Conservation (phyloP, 2,888 invertebrate species). For the Timema cristinae region DNA sequence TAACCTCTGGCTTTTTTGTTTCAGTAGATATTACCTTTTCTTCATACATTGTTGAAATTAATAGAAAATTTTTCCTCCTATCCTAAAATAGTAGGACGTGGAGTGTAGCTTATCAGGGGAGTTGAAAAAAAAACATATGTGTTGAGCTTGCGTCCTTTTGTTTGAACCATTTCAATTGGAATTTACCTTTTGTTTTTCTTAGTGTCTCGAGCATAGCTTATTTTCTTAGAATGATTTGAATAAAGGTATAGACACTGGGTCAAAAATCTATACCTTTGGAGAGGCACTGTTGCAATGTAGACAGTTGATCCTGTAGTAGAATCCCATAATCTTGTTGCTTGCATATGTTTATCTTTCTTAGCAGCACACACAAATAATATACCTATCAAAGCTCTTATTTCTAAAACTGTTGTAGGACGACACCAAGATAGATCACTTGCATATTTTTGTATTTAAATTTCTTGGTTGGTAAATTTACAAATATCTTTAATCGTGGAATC, state of each 20-base stretch:
- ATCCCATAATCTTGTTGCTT: too few relatives aligned
- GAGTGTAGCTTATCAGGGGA: too few relatives aligned
- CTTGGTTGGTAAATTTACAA: neutral
- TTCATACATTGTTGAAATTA: slow-evolving; percentile 29
- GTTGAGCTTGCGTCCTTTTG: too few relatives aligned
- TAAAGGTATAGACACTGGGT: too few relatives aligned
- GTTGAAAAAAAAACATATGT: too few relatives aligned
- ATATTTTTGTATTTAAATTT: slow-evolving; percentile 3
- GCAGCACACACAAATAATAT: neutral
- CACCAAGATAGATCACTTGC: too few relatives aligned
- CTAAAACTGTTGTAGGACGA: neutral
- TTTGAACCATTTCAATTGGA: neutral
- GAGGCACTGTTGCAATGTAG: too few relatives aligned
- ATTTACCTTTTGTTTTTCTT: neutral
- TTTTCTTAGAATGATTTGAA: too few relatives aligned
- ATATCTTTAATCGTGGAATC: neutral
- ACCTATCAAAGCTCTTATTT: neutral
- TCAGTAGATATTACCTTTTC: neutral
- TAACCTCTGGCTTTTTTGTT: slow-evolving; percentile 25
- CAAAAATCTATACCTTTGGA: too few relatives aligned
- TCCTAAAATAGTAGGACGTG: slow-evolving; percentile 24
- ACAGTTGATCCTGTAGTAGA: too few relatives aligned
- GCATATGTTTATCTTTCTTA: neutral
- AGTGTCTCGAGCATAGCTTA: too few relatives aligned
- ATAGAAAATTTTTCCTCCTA: slow-evolving; percentile 30